Base-by-base conservation (phyloP, 2,888 invertebrate species). In the Lepidochitona cinerea region DNA sequence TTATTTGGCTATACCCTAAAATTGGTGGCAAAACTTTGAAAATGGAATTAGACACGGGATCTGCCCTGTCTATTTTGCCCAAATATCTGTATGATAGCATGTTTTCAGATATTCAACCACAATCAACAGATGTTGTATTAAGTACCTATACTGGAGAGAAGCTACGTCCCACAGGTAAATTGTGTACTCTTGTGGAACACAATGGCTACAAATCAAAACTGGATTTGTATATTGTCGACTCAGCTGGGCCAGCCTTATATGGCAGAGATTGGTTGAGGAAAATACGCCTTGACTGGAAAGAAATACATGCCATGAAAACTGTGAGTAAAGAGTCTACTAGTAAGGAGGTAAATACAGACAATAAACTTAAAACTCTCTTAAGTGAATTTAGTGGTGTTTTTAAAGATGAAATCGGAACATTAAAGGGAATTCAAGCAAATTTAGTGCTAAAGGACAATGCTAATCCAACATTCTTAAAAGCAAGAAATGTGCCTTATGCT, bases 241-340 rank as follows among this genome's bases (percentile, higher is more conserved):
- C 35, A 5, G 26, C 23, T 5, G 71, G 73, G 26, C 75, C 73
- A 37, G 64, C 36, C 26, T 35, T 75, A n/a, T 59, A 69, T 37
- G 72, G 72, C 7, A 36, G 74, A 23, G 70, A 72, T 26, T 74
- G 77, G 77, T 37, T 77, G 14, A 14, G 37, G 1, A 37, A 70
- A 26, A 54, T 77, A 4, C 70, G 68, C 18, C 32, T 77, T 7
- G 71, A 76, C 29, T 71, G 68, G 69, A 33, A 32, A 12, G 29
- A 18, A 1, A 64, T 77, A 4, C 64, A 64, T n/a, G 5, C 33
- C 18, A 23, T 71, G n/a, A n/a, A n/a, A n/a, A n/a, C n/a, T n/a
- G n/a, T n/a, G n/a, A n/a, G n/a, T n/a, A n/a, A n/a, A n/a, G n/a
- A n/a, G n/a, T n/a, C n/a, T n/a, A n/a, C n/a, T n/a, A n/a, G n/a